Conservation (phyloP, 2,797 vertebrate genomes). For the Pterois miles region DNA sequence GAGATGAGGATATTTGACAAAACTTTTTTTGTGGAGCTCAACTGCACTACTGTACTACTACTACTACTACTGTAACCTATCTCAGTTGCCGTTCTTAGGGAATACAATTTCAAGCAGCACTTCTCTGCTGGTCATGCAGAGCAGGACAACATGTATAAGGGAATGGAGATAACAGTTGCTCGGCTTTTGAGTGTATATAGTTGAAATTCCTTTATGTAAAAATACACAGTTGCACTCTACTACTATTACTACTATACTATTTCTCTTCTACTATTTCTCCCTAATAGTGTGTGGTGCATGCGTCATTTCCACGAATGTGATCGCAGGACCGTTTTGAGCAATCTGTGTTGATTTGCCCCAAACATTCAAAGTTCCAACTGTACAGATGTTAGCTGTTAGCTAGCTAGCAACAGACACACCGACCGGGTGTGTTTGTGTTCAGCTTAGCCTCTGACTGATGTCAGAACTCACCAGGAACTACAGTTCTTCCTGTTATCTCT, state of each 20-base stretch:
- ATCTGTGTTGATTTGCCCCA: too few relatives aligned
- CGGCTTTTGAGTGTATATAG: not conserved
- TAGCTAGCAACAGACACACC: not conserved
- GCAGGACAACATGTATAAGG: not conserved
- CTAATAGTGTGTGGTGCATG: not conserved
- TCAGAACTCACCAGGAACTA: not conserved
- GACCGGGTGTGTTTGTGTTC: not conserved
- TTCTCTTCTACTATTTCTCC: not conserved
- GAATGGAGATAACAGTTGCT: not conserved
- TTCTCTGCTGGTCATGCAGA: not conserved
- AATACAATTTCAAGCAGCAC: not conserved
- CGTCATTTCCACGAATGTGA: not conserved
- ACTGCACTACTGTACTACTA: too few relatives aligned
- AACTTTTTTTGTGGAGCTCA: not conserved
- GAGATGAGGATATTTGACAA: not conserved
- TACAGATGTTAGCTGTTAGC: not conserved
- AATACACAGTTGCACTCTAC: not conserved
- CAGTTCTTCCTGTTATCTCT: not conserved
- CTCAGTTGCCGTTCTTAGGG: not conserved
- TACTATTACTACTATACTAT: too few relatives aligned
- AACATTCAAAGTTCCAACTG: too few relatives aligned
- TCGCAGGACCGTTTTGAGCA: not conserved
- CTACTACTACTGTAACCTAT: too few relatives aligned
- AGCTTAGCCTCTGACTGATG: not conserved
- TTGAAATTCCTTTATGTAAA: not conserved